Conservation (phyloP, 2,888 invertebrate species). For the Ornithoptera alexandrae region DNA sequence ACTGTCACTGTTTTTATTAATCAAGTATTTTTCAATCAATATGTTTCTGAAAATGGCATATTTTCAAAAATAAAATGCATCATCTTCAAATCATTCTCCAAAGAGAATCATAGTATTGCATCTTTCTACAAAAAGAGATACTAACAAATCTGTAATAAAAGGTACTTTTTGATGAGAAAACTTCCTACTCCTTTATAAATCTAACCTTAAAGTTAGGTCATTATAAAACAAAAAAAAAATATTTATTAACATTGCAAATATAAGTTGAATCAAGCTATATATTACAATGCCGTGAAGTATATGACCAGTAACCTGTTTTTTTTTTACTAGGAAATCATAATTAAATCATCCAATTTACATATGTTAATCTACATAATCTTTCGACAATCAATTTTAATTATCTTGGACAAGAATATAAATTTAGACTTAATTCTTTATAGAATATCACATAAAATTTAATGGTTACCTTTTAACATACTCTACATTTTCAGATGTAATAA, state of each 20-base stretch:
- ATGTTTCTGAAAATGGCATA: too few species aligned
- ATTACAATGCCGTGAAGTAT: conserved; percentile 16
- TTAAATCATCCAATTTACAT: conserved; percentile 16
- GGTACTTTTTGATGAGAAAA: too few species aligned
- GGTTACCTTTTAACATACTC: not conserved
- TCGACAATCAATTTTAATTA: conserved; percentile 12
- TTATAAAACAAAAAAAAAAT: not conserved
- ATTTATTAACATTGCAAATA: not conserved
- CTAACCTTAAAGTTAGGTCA: not conserved
- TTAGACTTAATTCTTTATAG: not conserved
- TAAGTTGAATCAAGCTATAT: not conserved
- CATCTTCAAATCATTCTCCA: too few species aligned
- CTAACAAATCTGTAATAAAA: too few species aligned
- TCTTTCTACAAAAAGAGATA: too few species aligned
- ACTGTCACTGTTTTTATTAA: too few species aligned
- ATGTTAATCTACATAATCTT: conserved; percentile 8
- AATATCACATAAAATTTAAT: not conserved
- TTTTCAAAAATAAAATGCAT: too few species aligned
- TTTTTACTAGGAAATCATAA: conserved; percentile 15
- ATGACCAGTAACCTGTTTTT: conserved; percentile 20
- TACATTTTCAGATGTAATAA: too few species aligned
- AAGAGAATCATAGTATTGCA: too few species aligned
- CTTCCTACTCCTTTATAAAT: too few species aligned
- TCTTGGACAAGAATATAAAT: not conserved
- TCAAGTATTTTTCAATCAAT: too few species aligned